Percentiles rank a stretch among this genome's conserved stretches.
Evolutionary conservation across 1,140 invertebrate genomes (phyloP).

Genomic region (Caenorhabditis elegans): WBcel235 BX284605.5:6598501-6599000

Average conservation of each 20-base stretch:
- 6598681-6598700: not conserved
- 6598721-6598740: not conserved
- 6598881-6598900: not conserved
- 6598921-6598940: not conserved
- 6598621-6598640: not conserved
- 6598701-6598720: not conserved
- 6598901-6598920: not conserved
- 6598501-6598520: not conserved
- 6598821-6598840: not conserved
- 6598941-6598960: not conserved
- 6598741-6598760: not conserved
- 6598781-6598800: not conserved
- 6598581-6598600: not conserved
- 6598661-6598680: not conserved
- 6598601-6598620: not conserved
- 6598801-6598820: not conserved
- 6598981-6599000: conserved; percentile 7
- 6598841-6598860: not conserved
- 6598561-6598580: not conserved
- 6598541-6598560: not conserved
- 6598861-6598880: not conserved
- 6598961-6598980: conserved; percentile 20
- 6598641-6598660: not conserved
- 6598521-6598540: not conserved
- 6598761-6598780: not conserved